Evolutionary conservation across 2,113 vertebrate species (phyloP).

Genomic region (Strix uralensis): DNA sequence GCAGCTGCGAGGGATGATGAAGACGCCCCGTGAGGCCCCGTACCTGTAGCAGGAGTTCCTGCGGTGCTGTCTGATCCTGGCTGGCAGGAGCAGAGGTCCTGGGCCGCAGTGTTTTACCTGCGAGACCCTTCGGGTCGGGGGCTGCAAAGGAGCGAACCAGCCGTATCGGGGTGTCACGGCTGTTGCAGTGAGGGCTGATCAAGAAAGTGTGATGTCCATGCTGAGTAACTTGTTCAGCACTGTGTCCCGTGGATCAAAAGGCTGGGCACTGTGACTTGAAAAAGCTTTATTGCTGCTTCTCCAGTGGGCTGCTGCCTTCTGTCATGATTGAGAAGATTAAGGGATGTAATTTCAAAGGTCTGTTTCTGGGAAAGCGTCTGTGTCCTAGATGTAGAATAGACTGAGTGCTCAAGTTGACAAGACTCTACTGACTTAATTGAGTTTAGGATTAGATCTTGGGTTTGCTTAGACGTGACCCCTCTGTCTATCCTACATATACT

Average conservation of each 20-base stretch:
- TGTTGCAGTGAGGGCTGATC: background rate
- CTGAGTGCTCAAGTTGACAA: background rate
- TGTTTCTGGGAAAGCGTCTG: background rate
- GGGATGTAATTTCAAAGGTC: background rate
- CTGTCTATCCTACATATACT: background rate
- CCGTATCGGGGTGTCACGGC: accelerated
- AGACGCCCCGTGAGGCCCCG: accelerated
- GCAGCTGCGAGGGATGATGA: accelerated
- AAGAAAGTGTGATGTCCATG: accelerated
- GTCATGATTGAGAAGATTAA: accelerated
- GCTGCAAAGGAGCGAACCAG: background rate
- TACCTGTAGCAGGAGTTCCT: accelerated
- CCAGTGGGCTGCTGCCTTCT: background rate
- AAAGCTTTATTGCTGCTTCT: background rate
- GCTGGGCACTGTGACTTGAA: background rate
- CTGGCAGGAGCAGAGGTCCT: accelerated
- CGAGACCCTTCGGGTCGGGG: accelerated
- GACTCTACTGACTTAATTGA: background rate
- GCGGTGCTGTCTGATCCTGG: accelerated
- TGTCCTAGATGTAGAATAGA: background rate
- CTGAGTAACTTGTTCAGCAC: accelerated
- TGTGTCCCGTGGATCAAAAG: background rate
- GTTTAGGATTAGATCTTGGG: background rate
- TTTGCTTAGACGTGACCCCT: background rate
- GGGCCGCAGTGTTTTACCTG: background rate